Evolutionary conservation across 2,113 vertebrate genomes (phyloP).

Genomic region (Pyrgilauda ruficollis): DNA sequence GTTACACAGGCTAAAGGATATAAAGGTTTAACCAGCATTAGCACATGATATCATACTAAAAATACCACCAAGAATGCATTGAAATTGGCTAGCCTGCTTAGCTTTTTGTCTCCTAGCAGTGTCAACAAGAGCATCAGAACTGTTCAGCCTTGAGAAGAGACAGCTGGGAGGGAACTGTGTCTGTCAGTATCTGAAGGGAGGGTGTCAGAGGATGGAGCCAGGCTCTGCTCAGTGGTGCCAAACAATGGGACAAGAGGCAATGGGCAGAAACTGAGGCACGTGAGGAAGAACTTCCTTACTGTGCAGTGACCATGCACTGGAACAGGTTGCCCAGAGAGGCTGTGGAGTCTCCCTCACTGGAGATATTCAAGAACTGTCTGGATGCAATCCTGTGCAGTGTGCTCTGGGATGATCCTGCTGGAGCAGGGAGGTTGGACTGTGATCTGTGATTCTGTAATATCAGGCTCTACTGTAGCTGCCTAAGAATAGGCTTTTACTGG

Average conservation of each 20-base stretch:
- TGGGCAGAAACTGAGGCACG: background rate
- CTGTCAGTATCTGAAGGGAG: background rate
- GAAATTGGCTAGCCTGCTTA: background rate
- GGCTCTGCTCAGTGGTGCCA: background rate
- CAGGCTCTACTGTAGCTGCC: background rate
- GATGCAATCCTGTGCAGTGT: background rate
- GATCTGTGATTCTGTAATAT: background rate
- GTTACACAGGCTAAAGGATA: background rate
- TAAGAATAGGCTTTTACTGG: background rate
- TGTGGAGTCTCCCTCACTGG: background rate
- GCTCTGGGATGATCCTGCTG: background rate
- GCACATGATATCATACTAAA: background rate
- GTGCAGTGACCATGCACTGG: background rate
- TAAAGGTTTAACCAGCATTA: background rate
- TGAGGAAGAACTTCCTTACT: background rate
- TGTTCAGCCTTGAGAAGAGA: background rate
- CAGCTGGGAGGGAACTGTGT: background rate
- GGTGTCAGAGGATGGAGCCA: background rate
- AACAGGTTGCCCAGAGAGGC: rapidly evolving
- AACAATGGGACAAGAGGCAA: background rate
- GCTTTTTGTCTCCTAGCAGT: background rate
- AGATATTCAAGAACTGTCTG: background rate
- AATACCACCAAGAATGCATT: background rate
- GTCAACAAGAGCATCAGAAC: background rate
- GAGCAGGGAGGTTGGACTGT: background rate